A percentile compares a stretch with the other conserved stretches of the same genome.
These are phyloP conservation scores for Psittacula cyanocephala DNA, from an alignment of 2,113 vertebrate genomes.

Conservation along the genomic window DNA sequence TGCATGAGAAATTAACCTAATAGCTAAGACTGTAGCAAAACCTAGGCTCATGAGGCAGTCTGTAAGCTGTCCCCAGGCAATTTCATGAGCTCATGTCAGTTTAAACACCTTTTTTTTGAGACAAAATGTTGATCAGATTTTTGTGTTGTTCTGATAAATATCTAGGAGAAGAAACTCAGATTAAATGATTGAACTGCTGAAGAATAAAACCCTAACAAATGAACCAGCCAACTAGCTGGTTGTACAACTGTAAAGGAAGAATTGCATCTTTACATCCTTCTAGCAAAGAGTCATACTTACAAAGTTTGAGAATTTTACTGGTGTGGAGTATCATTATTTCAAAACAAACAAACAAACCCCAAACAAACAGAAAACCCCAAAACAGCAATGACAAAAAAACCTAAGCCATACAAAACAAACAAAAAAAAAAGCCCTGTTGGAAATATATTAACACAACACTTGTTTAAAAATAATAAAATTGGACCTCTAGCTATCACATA, in stretches of 20 bases:
- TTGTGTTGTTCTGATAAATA: not conserved
- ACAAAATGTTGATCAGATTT: not conserved
- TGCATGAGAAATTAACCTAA: not conserved
- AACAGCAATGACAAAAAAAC: not conserved
- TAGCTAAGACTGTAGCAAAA: not conserved
- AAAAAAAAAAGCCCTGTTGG: not conserved
- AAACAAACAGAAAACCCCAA: not conserved
- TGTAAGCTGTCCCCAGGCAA: not conserved
- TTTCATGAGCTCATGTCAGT: not conserved
- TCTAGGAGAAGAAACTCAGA: not conserved
- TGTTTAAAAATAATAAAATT: not conserved
- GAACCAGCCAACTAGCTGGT: not conserved
- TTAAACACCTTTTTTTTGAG: not conserved
- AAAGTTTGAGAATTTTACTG: not conserved
- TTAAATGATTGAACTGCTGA: not conserved
- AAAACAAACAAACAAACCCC: not conserved
- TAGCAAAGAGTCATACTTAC: not conserved
- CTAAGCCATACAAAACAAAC: not conserved
- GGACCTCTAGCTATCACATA: not conserved
- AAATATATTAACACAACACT: not conserved
- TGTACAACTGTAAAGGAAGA: not conserved
- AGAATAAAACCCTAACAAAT: not conserved
- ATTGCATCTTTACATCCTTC: not conserved
- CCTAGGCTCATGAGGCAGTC: not conserved
- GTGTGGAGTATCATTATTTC: not conserved